Percentiles rank a stretch among this genome's conserved stretches.
phyloP scores from a whole-genome alignment of 2,888 invertebrate species.

The Encarsia formosa region DNA sequence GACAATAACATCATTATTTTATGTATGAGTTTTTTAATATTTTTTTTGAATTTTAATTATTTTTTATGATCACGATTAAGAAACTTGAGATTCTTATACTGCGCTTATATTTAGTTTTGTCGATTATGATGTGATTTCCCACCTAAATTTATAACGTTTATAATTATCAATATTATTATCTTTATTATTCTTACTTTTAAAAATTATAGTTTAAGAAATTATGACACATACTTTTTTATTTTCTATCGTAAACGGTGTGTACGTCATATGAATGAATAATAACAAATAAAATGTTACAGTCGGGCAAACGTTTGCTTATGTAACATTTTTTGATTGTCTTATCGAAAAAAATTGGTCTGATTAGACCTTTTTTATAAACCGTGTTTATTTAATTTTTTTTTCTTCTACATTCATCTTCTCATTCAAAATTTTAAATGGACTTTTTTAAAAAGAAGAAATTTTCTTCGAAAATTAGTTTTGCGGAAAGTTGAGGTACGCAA shows the following conservation, averaged over 20 bases:
- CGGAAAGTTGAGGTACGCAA: constrained; percentile 11
- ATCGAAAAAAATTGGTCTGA: constrained; percentile 35
- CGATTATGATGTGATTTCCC: constrained; percentile 1
- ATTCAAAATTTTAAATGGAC: constrained; percentile 17
- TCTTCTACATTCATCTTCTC: constrained; percentile 3
- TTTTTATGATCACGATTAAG: constrained; percentile 7
- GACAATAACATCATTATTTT: background rate
- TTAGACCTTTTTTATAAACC: constrained; percentile 10
- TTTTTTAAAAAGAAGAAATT: constrained; percentile 14
- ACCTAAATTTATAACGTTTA: too few relatives aligned
- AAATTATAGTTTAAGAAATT: constrained; percentile 17
- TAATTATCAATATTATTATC: constrained; percentile 22
- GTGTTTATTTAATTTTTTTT: constrained; percentile 14
- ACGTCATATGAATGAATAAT: constrained; percentile 38
- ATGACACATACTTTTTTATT: background rate
- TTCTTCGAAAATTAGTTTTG: constrained; percentile 4
- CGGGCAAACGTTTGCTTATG: constrained; percentile 30
- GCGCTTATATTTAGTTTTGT: constrained; percentile 6
- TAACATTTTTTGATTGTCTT: constrained; percentile 53
- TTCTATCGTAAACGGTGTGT: constrained; percentile 27
- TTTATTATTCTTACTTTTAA: constrained; percentile 21
- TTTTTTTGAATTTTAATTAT: constrained; percentile 1
- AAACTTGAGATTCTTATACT: constrained; percentile 8
- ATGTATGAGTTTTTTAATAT: constrained; percentile 1
- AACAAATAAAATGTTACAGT: constrained; percentile 49